A percentile compares a stretch with the other conserved stretches of the same genome.
Conservation (phyloP, 2,113 vertebrate genomes). For the Pipa parva region DNA sequence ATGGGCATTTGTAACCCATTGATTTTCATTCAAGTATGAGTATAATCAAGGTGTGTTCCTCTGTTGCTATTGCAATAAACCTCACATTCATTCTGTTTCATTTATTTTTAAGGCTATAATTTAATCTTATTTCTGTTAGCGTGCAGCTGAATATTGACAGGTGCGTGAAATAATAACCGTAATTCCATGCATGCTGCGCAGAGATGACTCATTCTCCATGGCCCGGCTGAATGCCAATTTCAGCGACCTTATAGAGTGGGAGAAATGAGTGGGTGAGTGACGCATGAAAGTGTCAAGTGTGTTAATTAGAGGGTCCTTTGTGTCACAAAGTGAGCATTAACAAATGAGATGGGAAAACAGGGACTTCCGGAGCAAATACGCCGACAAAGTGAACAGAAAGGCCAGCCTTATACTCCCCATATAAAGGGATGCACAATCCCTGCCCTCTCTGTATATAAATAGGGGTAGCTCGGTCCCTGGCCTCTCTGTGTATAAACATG, state of each 20-base stretch:
- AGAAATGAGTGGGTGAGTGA: conserved; percentile 16
- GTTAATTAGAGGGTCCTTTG: conserved; percentile 28
- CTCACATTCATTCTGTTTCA: no score
- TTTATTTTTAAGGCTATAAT: no score
- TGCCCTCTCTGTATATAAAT: neutral
- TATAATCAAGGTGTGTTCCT: no score
- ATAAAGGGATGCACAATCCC: neutral
- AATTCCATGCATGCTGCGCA: neutral
- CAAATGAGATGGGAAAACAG: neutral
- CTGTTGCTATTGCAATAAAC: no score
- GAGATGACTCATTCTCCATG: neutral
- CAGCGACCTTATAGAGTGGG: neutral
- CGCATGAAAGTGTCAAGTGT: conserved; percentile 1
- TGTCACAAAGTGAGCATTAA: neutral
- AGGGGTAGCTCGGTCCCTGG: no score
- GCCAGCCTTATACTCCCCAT: neutral
- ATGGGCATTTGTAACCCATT: no score
- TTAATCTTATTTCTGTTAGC: no score
- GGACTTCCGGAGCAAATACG: conserved; percentile 11
- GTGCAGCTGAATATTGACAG: no score
- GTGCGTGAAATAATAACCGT: neutral
- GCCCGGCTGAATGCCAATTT: neutral
- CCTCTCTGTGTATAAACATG: neutral
- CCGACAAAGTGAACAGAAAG: no score
- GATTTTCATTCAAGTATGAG: no score